A percentile compares a stretch with the other conserved stretches of the same genome.
Conservation (phyloP, 2,113 vertebrate genomes). For the Scartelaos histophorus region DNA sequence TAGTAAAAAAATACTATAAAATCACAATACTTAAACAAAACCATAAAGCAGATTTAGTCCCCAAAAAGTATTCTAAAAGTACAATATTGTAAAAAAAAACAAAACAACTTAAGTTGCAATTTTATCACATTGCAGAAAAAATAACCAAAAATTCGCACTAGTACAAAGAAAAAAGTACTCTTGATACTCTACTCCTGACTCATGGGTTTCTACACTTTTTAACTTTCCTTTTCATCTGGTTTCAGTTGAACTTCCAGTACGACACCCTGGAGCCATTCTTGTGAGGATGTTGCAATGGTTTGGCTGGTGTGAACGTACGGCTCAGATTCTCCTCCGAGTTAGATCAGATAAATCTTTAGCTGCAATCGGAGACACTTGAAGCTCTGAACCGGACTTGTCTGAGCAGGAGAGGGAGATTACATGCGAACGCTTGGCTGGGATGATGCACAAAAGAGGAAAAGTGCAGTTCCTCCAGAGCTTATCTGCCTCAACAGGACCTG, state of each 20-base stretch:
- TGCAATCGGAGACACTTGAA: not conserved
- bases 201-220: not conserved
- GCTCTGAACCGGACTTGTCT: not conserved
- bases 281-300: not conserved
- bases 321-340: not conserved
- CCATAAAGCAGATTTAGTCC: too few relatives aligned
- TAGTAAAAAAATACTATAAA: too few relatives aligned
- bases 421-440: not conserved
- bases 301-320: not conserved
- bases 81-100: too few relatives aligned
- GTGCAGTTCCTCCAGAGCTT: not conserved
- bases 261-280: too few relatives aligned
- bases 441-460: not conserved
- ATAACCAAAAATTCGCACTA: too few relatives aligned
- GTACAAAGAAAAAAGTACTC: too few relatives aligned
- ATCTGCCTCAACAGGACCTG: constrained; percentile 5
- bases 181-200: too few relatives aligned
- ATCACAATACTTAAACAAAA: too few relatives aligned
- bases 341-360: not conserved
- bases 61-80: too few relatives aligned
- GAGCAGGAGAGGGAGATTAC: not conserved
- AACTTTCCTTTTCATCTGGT: not conserved
- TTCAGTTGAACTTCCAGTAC: not conserved
- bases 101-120: too few relatives aligned
- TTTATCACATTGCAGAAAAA: too few relatives aligned